Conservation (phyloP, 2,888 invertebrate species). For the Crepidodera aurea region DNA sequence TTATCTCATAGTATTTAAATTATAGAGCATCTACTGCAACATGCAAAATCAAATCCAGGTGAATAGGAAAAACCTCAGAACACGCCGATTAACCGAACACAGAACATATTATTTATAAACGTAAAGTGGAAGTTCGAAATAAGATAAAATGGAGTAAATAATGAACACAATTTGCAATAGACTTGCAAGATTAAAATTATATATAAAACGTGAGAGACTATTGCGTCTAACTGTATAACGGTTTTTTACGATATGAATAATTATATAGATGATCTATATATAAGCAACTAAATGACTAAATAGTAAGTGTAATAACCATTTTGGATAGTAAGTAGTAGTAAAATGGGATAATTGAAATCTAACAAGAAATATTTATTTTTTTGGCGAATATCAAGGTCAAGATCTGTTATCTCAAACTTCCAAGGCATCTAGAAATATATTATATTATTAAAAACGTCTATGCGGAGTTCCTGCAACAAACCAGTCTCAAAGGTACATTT, state of each 20-base stretch:
- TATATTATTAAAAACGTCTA: too few relatives aligned
- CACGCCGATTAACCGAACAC: background rate
- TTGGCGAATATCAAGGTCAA: too few relatives aligned
- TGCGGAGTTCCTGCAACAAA: too few relatives aligned
- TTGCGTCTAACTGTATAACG: conserved; percentile 25
- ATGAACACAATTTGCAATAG: conserved; percentile 34
- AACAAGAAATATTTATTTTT: too few relatives aligned
- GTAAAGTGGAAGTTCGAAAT: conserved; percentile 16
- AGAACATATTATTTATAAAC: conserved; percentile 9
- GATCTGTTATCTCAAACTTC: too few relatives aligned
- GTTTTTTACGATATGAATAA: conserved; percentile 5
- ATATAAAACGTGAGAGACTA: conserved; percentile 34
- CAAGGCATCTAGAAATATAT: too few relatives aligned
- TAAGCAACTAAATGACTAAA: background rate
- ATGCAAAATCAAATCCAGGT: background rate
- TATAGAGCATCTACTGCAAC: conserved; percentile 2
- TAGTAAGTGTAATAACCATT: conserved; percentile 10
- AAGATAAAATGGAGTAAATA: conserved; percentile 23
- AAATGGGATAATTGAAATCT: too few relatives aligned
- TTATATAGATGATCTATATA: conserved; percentile 4
- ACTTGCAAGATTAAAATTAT: conserved; percentile 31
- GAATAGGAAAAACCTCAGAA: background rate
- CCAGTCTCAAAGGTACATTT: too few relatives aligned
- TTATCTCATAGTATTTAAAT: background rate
- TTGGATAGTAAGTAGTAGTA: too few relatives aligned